phyloP scores from a whole-genome alignment of 2,113 vertebrate species.

The Hoplias malabaricus region DNA sequence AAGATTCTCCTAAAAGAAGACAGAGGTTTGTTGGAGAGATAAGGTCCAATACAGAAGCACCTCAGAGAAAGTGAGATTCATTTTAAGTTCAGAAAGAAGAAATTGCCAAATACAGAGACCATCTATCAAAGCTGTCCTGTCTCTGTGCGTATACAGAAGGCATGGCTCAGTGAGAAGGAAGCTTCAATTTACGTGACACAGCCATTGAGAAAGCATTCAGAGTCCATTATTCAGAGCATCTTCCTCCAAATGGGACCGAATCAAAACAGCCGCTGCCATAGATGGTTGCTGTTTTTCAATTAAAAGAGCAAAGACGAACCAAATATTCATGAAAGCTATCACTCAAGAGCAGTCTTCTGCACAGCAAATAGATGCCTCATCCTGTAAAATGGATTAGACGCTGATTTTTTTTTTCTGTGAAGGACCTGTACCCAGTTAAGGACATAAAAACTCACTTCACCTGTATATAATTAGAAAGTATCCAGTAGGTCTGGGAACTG shows the following conservation, averaged over 20 bases:
- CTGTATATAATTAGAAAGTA: background rate
- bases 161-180: background rate
- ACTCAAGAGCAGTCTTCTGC: background rate
- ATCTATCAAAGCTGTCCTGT: background rate
- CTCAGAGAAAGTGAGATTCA: background rate
- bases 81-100: background rate
- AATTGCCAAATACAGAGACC: background rate
- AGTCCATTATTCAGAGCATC: background rate
- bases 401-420: background rate
- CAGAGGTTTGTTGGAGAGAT: background rate
- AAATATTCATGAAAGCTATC: background rate
- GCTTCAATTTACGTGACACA: background rate
- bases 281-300: background rate
- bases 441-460: background rate
- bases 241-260: background rate
- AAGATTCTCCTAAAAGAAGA: background rate
- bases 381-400: background rate
- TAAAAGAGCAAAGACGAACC: background rate
- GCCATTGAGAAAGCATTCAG: background rate
- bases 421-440: background rate
- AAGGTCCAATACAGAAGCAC: background rate
- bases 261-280: background rate
- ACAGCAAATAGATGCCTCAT: background rate
- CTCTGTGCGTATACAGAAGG: background rate
- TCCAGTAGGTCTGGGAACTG: too few species aligned